phyloP scores from a whole-genome alignment of 1,140 invertebrate genomes.

The Leptopilina clavipes region DNA sequence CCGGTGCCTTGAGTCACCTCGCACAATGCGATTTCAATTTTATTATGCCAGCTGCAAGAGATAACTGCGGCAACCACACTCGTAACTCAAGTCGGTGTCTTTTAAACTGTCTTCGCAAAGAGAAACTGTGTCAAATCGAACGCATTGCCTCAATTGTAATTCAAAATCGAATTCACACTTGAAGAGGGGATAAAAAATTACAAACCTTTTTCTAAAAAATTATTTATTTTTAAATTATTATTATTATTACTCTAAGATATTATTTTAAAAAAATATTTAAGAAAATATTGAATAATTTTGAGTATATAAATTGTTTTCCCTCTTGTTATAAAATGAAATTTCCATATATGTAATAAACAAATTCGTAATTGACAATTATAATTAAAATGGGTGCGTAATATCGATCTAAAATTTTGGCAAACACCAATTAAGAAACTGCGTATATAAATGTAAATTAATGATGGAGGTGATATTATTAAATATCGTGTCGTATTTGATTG shows the following conservation, averaged over 20 bases:
- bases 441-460: not conserved
- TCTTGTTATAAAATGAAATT: too few species aligned
- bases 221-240: too few species aligned
- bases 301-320: too few species aligned
- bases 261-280: too few species aligned
- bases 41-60: conserved; percentile 68
- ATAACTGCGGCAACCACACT: conserved; percentile 57
- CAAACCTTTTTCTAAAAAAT: too few species aligned
- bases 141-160: conserved; percentile 16
- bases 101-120: conserved; percentile 63
- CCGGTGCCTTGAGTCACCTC: conserved; percentile 53
- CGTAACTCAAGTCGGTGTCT: conserved; percentile 67
- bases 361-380: too few species aligned
- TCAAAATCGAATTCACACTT: conserved; percentile 27
- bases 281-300: too few species aligned
- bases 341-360: too few species aligned
- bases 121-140: conserved; percentile 68
- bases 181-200: not conserved
- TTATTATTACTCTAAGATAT: too few species aligned
- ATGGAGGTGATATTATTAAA: not conserved
- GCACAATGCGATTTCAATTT: conserved; percentile 70
- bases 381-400: too few species aligned
- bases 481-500: conserved; percentile 31
- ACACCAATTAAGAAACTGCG: too few species aligned
- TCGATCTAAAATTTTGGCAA: too few species aligned